Evolutionary conservation across 2,113 vertebrate genomes (phyloP).

Genomic region (Odontesthes bonariensis): DNA sequence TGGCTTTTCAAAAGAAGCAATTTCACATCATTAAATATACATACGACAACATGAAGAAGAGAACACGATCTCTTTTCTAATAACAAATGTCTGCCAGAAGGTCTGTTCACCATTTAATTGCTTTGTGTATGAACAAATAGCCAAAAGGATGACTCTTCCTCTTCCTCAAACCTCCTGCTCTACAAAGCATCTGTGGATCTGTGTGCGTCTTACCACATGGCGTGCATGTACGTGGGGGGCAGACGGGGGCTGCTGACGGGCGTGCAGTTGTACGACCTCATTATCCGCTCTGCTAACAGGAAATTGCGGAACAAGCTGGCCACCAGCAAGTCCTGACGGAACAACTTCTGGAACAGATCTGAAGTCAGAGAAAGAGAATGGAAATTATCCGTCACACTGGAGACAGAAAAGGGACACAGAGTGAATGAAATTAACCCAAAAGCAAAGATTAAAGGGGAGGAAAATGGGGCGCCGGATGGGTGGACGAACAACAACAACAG

Average conservation of each 20-base stretch:
- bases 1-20: conserved; percentile 18
- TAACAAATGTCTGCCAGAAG: neutral
- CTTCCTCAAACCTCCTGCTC: neutral
- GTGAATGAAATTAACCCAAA: conserved; percentile 14
- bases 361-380: conserved; percentile 14
- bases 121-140: neutral
- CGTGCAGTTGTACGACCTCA: conserved; percentile 98
- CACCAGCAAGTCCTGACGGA: conserved; percentile 96
- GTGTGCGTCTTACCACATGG: conserved; percentile 92
- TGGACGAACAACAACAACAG: conserved; percentile 4
- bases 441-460: neutral
- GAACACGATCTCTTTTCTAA: neutral
- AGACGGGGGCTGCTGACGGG: conserved; percentile 97
- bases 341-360: conserved; percentile 99
- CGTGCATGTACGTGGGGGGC: conserved; percentile 97
- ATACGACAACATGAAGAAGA: conserved; percentile 2
- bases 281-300: conserved; percentile 95
- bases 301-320: conserved; percentile 98
- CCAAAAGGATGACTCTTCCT: neutral
- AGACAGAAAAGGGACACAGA: neutral
- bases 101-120: conserved; percentile 18
- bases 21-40: conserved; percentile 22
- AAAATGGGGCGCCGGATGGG: neutral
- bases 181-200: neutral
- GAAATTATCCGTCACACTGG: neutral